Conservation (phyloP, 37 sponge, comb jelly and placozoan genomes). For the Eunapius fragilis region DNA sequence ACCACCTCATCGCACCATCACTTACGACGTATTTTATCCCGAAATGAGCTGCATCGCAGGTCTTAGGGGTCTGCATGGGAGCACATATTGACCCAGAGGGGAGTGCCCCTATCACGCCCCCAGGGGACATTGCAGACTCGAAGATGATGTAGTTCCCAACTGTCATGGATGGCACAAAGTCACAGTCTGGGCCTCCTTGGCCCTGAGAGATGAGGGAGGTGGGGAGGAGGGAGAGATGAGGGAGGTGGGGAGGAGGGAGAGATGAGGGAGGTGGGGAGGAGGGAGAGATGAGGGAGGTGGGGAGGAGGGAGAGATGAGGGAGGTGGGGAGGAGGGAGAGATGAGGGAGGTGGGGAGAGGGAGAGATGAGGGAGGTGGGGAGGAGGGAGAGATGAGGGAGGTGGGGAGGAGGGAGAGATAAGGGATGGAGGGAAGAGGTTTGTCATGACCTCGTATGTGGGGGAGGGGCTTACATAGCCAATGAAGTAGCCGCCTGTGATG, state of each 20-base stretch:
- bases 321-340: too few species aligned
- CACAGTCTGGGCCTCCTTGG: conserved; percentile 73
- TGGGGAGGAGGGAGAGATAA: neutral
- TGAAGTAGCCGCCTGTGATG: conserved; percentile 25
- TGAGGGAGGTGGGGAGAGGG: too few species aligned
- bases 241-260: too few species aligned
- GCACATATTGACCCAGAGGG: conserved; percentile 64
- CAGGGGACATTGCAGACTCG: conserved; percentile 43
- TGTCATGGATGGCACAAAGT: conserved; percentile 54
- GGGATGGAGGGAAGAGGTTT: neutral
- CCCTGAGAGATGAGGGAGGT: conserved; percentile 18
- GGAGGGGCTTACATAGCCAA: conserved; percentile 54
- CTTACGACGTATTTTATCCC: conserved; percentile 40
- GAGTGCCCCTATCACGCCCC: conserved; percentile 68
- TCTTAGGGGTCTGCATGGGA: conserved; percentile 75
- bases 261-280: too few species aligned
- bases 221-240: neutral
- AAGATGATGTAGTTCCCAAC: conserved; percentile 40
- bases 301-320: too few species aligned
- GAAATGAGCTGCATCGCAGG: conserved; percentile 58
- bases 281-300: too few species aligned
- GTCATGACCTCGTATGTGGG: neutral
- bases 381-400: neutral
- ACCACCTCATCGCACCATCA: neutral
- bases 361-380: neutral